Percentiles rank a stretch among this genome's conserved stretches.
These are phyloP conservation scores for Dolichallabes microphthalmus DNA, from an alignment of 2,113 vertebrate species.

Conservation along the genomic window DNA sequence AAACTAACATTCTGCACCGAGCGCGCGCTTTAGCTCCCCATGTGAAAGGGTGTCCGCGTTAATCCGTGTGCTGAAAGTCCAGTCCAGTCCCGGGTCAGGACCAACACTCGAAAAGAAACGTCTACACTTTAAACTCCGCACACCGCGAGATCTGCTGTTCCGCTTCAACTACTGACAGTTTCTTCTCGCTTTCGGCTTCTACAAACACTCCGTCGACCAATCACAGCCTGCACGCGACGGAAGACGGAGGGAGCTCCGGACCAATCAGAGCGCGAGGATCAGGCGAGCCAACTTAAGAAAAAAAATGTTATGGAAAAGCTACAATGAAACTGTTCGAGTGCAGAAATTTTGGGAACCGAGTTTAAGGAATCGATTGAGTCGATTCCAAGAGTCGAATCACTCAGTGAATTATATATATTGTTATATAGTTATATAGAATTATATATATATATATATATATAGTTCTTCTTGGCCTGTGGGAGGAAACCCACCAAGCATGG, in stretches of 20 bases:
- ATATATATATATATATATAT: too few relatives aligned
- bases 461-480: too few relatives aligned
- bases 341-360: not conserved
- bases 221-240: not conserved
- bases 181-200: constrained; percentile 34
- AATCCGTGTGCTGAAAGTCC: constrained; percentile 15
- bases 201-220: constrained; percentile 33
- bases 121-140: constrained; percentile 18
- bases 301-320: constrained; percentile 9
- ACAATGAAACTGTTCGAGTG: not conserved
- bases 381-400: not conserved
- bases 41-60: constrained; percentile 33
- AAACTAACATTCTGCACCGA: constrained; percentile 43
- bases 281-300: not conserved
- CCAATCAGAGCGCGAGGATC: constrained; percentile 34
- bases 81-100: not conserved
- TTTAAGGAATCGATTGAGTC: not conserved
- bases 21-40: constrained; percentile 44
- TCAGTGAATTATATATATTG: too few relatives aligned
- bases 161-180: constrained; percentile 49
- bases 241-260: not conserved
- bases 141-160: constrained; percentile 4
- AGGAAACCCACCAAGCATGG: too few relatives aligned
- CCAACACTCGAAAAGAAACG: not conserved
- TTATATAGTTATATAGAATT: too few relatives aligned